Evolutionary conservation across 1,140 invertebrate species (phyloP).

Genomic region (Aphelinus certus): DNA sequence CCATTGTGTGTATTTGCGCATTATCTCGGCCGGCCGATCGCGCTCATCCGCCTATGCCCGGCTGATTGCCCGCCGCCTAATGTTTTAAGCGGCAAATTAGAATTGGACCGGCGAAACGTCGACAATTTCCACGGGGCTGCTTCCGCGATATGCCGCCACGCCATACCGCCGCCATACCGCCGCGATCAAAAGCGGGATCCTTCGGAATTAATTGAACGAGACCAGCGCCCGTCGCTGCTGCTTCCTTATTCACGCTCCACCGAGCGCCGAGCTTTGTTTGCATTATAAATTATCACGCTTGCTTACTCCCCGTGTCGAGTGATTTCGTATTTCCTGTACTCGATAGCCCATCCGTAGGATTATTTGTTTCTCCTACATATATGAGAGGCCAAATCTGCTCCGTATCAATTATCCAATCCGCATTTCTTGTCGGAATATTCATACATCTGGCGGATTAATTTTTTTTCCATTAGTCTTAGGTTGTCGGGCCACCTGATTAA

Average conservation of each 20-base stretch:
- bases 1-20: conserved; percentile 21
- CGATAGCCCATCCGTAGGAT: no score
- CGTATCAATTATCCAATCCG: no score
- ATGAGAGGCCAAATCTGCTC: no score
- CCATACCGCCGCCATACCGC: not conserved
- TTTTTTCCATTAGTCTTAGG: no score
- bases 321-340: not conserved
- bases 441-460: no score
- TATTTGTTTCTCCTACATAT: no score
- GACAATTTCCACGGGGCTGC: conserved; percentile 19
- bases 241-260: conserved; percentile 39
- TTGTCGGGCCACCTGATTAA: no score
- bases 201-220: conserved; percentile 37
- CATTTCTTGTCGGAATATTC: no score
- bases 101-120: conserved; percentile 2
- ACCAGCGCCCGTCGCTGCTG: conserved; percentile 9
- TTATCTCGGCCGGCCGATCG: conserved; percentile 11
- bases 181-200: conserved; percentile 30
- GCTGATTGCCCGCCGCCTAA: conserved; percentile 18
- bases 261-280: conserved; percentile 36
- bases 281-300: conserved; percentile 39
- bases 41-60: not conserved
- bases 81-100: conserved; percentile 40
- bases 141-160: conserved; percentile 13
- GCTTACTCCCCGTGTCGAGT: conserved; percentile 7